These are phyloP conservation scores for Galerucella pusilla DNA, from an alignment of 2,888 invertebrate genomes.

Conservation along the genomic window DNA sequence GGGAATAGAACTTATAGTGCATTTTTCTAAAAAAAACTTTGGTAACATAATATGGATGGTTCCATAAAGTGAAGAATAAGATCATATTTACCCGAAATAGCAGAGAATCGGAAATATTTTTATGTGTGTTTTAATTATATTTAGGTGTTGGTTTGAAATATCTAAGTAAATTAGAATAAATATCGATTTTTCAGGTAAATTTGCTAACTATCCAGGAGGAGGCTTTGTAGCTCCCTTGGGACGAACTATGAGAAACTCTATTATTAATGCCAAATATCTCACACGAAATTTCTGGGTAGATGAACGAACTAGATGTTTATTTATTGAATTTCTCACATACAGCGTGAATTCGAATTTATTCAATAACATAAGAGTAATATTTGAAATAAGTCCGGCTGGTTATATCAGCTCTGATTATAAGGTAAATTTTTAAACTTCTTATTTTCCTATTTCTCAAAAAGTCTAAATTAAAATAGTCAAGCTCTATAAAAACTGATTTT, in stretches of 20 bases:
- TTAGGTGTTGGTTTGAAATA: too few species aligned
- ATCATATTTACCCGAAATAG: too few species aligned
- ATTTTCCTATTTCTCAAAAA: not conserved
- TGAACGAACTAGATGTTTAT: conserved; percentile 49
- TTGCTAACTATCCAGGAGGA: conserved; percentile 53
- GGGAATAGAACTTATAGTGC: too few species aligned
- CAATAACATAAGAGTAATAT: conserved; percentile 49
- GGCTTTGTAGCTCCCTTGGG: conserved; percentile 56
- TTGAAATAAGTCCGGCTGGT: conserved; percentile 55
- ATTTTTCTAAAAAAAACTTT: too few species aligned
- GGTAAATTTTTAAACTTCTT: conserved; percentile 37
- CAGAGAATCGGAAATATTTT: too few species aligned
- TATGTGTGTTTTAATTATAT: too few species aligned
- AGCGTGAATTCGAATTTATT: conserved; percentile 57
- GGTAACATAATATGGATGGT: too few species aligned
- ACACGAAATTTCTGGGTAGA: conserved; percentile 54
- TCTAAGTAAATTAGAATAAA: too few species aligned
- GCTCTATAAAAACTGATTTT: too few species aligned
- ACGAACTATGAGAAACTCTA: conserved; percentile 53
- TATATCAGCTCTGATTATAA: conserved; percentile 43
- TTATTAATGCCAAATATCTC: conserved; percentile 52
- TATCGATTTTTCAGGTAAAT: conserved; percentile 46
- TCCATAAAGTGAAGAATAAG: too few species aligned
- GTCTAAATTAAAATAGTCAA: too few species aligned
- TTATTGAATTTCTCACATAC: conserved; percentile 56